phyloP scores from a whole-genome alignment of 1,140 invertebrate species.

The Lasaia peninsularis region DNA sequence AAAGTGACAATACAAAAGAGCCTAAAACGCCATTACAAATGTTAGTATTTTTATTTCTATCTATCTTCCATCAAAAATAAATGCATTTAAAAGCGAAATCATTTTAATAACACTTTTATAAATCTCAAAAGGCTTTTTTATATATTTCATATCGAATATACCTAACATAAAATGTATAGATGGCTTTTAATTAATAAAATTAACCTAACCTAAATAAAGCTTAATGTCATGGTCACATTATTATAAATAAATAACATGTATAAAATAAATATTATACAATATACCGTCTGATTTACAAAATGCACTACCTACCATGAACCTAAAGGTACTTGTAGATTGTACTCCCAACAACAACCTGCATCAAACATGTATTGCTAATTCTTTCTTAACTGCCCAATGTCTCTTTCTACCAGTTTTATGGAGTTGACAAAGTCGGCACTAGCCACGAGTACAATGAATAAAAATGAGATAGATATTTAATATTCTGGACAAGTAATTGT shows the following conservation, averaged over 20 bases:
- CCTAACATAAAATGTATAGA: not conserved
- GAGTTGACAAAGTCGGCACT: too few species aligned
- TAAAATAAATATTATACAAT: constrained; percentile 8
- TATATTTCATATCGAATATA: not conserved
- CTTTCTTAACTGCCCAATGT: too few species aligned
- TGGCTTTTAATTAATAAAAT: constrained; percentile 2
- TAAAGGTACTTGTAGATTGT: too few species aligned
- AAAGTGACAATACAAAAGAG: too few species aligned
- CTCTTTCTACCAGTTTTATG: too few species aligned
- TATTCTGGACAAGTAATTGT: too few species aligned
- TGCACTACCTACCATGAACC: too few species aligned
- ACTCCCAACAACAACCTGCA: too few species aligned
- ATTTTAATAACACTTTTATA: not conserved
- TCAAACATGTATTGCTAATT: too few species aligned
- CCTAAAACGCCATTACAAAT: not conserved
- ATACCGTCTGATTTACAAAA: constrained; percentile 16
- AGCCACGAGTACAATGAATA: too few species aligned
- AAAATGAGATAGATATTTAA: too few species aligned
- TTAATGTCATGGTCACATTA: constrained; percentile 42
- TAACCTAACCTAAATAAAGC: constrained; percentile 48
- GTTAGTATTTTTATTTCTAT: too few species aligned
- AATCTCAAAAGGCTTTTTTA: not conserved
- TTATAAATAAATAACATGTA: constrained; percentile 20
- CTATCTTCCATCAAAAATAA: not conserved
- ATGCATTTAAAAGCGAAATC: not conserved